Evolutionary conservation across 2,113 vertebrate genomes (phyloP).

Genomic region (Leptosomus discolor): DNA sequence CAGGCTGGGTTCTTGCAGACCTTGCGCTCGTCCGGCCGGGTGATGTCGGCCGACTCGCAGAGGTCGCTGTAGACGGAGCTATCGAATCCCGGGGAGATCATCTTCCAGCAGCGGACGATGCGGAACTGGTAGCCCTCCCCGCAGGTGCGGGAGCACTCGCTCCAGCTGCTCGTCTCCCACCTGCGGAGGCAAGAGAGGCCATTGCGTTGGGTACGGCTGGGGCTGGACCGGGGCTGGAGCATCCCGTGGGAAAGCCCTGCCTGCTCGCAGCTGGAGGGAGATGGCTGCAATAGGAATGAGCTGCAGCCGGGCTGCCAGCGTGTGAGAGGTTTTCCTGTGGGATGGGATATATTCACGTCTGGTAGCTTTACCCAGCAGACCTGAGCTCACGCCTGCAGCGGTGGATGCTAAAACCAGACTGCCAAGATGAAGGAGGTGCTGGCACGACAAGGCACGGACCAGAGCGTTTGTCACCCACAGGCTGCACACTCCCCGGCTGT

Average conservation of each 20-base stretch:
- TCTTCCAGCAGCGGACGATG: conserved; percentile 97
- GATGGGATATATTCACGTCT: background rate
- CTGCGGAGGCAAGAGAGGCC: conserved; percentile 53
- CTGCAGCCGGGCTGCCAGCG: background rate
- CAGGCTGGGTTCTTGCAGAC: conserved; percentile 91
- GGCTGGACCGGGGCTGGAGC: rapidly evolving
- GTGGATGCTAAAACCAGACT: background rate
- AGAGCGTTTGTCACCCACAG: rapidly evolving
- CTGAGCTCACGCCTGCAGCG: rapidly evolving
- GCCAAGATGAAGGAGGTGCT: background rate
- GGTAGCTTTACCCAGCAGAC: background rate
- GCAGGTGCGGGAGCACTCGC: conserved; percentile 94
- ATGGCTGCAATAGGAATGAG: rapidly evolving
- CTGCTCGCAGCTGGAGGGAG: background rate
- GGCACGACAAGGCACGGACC: background rate
- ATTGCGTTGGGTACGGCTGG: rapidly evolving
- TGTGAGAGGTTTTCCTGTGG: rapidly evolving
- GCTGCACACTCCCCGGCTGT: rapidly evolving
- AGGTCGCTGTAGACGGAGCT: conserved; percentile 97
- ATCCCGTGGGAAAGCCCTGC: background rate
- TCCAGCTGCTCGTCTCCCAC: conserved; percentile 99
- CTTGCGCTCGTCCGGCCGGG: conserved; percentile 87
- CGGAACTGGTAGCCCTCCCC: conserved; percentile 94
- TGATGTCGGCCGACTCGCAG: conserved; percentile 87
- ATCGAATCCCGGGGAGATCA: conserved; percentile 94